phyloP scores from a whole-genome alignment of 1,140 invertebrate species.

The Bombus huntii region DNA sequence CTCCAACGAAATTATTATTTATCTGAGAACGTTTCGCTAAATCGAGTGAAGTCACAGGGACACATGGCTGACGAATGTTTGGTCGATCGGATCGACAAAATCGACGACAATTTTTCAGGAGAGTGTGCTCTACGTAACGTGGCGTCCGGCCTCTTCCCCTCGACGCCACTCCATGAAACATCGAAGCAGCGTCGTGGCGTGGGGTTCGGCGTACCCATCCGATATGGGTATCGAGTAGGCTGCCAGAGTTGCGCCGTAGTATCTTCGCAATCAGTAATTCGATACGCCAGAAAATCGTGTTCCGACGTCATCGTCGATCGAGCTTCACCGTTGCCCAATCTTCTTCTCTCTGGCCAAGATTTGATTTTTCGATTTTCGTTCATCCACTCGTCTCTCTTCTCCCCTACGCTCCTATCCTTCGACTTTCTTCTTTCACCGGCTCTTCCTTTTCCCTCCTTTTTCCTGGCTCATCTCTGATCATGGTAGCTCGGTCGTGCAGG shows the following conservation, averaged over 20 bases:
- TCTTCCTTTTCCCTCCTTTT: not conserved
- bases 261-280: constrained; percentile 61
- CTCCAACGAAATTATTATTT: constrained; percentile 19
- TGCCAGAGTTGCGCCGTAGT: constrained; percentile 34
- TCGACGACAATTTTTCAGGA: constrained; percentile 35
- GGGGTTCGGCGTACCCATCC: not conserved
- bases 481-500: constrained; percentile 43
- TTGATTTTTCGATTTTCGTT: not conserved
- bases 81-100: not conserved
- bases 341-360: not conserved
- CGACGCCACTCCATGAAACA: constrained; percentile 36
- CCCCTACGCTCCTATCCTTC: not conserved
- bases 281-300: constrained; percentile 65
- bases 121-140: not conserved
- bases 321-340: constrained; percentile 61
- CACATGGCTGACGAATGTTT: not conserved
- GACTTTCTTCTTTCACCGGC: not conserved
- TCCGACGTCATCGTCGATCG: constrained; percentile 59
- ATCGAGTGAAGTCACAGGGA: not conserved
- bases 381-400: constrained; percentile 35
- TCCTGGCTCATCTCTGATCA: constrained; percentile 50
- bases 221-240: not conserved
- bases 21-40: not conserved
- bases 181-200: constrained; percentile 5
- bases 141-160: constrained; percentile 3